Percentiles rank a stretch among this genome's conserved stretches.
These are phyloP conservation scores for Coptotermes formosanus DNA, from an alignment of 1,140 invertebrate genomes.

Conservation along the genomic window DNA sequence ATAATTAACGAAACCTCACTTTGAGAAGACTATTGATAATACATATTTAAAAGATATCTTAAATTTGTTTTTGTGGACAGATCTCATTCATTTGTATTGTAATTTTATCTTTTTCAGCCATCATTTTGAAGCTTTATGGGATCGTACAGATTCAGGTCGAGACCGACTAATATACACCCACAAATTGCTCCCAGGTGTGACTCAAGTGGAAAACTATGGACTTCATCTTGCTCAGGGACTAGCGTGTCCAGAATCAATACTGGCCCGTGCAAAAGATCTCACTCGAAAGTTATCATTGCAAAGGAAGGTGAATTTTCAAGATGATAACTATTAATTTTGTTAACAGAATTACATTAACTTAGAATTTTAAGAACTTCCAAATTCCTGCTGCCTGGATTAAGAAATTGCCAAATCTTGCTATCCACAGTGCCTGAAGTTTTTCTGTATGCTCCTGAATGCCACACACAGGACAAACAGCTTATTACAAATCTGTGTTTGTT, in stretches of 20 bases:
- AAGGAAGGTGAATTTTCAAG: slow-evolving; percentile 23
- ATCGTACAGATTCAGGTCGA: slow-evolving; percentile 36
- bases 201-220: slow-evolving; percentile 49
- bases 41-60: neutral
- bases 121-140: slow-evolving; percentile 46
- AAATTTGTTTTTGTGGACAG: neutral
- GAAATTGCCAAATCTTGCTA: no score
- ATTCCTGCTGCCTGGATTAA: no score
- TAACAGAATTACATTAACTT: no score
- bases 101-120: slow-evolving; percentile 42
- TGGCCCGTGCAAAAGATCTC: slow-evolving; percentile 29
- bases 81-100: neutral
- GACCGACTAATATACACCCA: slow-evolving; percentile 48
- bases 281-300: slow-evolving; percentile 30
- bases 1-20: neutral
- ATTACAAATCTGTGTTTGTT: no score
- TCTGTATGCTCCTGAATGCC: no score
- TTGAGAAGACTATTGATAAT: neutral
- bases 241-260: slow-evolving; percentile 39
- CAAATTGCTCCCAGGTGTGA: slow-evolving; percentile 46
- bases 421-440: no score
- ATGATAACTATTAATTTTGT: no score
- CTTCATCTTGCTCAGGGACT: slow-evolving; percentile 48
- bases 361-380: no score
- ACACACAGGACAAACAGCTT: no score